phyloP scores from a whole-genome alignment of 2,113 vertebrate genomes.

The Oreochromis niloticus region DNA sequence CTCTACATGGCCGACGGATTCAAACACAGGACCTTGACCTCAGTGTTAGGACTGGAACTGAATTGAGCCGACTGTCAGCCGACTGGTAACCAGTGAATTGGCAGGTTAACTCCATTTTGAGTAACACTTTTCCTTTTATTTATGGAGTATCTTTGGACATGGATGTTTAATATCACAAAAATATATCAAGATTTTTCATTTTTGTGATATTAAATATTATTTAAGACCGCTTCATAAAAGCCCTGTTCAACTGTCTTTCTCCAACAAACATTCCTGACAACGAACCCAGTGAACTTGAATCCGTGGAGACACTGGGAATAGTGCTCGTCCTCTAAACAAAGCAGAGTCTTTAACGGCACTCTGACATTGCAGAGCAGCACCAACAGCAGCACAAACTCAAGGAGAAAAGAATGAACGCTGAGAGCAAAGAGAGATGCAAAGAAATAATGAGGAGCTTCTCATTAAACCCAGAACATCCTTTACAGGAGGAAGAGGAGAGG shows the following conservation, averaged over 20 bases:
- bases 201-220: neutral
- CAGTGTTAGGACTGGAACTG: neutral
- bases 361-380: neutral
- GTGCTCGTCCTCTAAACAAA: neutral
- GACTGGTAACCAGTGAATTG: neutral
- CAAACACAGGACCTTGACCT: neutral
- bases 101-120: neutral
- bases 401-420: neutral
- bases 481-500: neutral
- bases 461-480: slow-evolving; percentile 37
- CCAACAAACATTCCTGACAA: neutral
- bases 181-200: neutral
- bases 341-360: neutral
- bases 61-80: neutral
- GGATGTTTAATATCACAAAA: neutral
- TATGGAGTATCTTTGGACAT: neutral
- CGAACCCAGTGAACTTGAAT: neutral
- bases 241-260: neutral
- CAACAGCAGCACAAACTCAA: neutral
- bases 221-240: neutral
- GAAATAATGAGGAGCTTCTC: slow-evolving; percentile 38
- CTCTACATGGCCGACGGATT: neutral
- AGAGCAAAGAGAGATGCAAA: slow-evolving; percentile 2
- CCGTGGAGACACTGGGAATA: neutral
- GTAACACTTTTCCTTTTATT: neutral